A percentile compares a stretch with the other conserved stretches of the same genome.
These are phyloP conservation scores for Pachymerium ferrugineum DNA, from an alignment of 2,888 invertebrate species.

Conservation along the genomic window DNA sequence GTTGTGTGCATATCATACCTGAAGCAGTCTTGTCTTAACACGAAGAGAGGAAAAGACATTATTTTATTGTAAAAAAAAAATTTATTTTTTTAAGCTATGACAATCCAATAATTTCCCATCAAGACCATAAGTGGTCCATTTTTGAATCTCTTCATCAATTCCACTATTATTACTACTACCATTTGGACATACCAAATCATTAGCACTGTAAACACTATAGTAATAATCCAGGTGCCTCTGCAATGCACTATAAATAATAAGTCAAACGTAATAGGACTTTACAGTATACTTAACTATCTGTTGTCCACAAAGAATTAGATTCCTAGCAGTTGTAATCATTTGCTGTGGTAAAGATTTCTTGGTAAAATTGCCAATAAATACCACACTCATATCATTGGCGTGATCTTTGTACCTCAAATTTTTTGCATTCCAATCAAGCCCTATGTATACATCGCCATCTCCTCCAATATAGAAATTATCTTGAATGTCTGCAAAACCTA, in stretches of 20 bases:
- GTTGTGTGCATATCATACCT: too few species aligned
- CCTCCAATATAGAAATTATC: not conserved
- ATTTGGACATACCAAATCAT: too few species aligned
- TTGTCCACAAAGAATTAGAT: not conserved
- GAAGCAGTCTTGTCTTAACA: too few species aligned
- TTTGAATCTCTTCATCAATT: too few species aligned
- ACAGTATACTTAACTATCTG: not conserved
- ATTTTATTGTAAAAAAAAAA: too few species aligned
- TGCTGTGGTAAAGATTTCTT: not conserved
- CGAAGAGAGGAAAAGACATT: too few species aligned
- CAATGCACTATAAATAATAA: too few species aligned
- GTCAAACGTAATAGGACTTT: not conserved
- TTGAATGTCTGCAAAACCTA: not conserved
- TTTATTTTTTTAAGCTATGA: too few species aligned
- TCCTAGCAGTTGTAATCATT: not conserved
- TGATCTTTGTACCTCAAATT: not conserved
- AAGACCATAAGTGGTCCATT: too few species aligned
- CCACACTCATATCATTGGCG: not conserved
- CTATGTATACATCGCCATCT: not conserved
- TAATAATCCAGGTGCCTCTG: too few species aligned
- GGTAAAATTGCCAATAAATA: not conserved
- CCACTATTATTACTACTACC: too few species aligned
- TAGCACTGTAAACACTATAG: not conserved
- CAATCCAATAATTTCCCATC: too few species aligned
- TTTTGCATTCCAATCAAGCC: not conserved